Base-by-base conservation (phyloP, 2,888 invertebrate species). In the Stegana nigrithorax region DNA sequence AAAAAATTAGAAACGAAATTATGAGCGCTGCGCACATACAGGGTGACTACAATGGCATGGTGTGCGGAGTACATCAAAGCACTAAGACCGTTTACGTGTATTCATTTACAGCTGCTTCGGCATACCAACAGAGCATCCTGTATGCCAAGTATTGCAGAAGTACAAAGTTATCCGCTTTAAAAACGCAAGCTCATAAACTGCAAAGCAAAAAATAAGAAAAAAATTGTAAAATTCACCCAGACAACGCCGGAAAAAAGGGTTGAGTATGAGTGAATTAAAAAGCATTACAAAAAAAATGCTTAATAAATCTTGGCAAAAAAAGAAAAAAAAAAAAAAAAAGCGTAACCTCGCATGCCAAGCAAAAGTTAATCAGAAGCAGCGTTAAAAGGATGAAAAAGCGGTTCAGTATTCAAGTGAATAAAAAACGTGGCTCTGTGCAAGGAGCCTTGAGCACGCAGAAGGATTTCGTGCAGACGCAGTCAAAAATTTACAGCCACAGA, bases 291-390 rank as follows among this genome's bases (percentile, higher is more conserved):
- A 51, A 45, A 45, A 56, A 58, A 21, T 29, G 64, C n/a, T n/a
- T n/a, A n/a, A n/a, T n/a, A n/a, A n/a, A n/a, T n/a, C n/a, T n/a
- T n/a, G n/a, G n/a, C n/a, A n/a, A n/a, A 59, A 68, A 65, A 63
- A 39, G 69, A 65, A 66, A 51, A 36, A 56, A 61, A 60, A 62
- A 62, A 61, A 63, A 66, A 66, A 72, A 69, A 71, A 69, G 4
- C 67, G 62, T 60, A 75, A 67, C 63, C 63, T 78, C 66, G 81
- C 81, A 78, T 77, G 79, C 76, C 75, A 70, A 73, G 72, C 70
- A 69, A 78, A 76, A 81, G 79, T 80, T 80, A 79, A 82, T 83
- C 82, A 78, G 72, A 71, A 80, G 78, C 72, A 67, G 72, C 68
- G 71, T 73, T 39, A 8, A 39, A 39, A 39, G 17, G n/a, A 39